A percentile compares a stretch with the other conserved stretches of the same genome.
These are phyloP conservation scores for Agrilus mali DNA, from an alignment of 2,888 invertebrate species.

Conservation along the genomic window DNA sequence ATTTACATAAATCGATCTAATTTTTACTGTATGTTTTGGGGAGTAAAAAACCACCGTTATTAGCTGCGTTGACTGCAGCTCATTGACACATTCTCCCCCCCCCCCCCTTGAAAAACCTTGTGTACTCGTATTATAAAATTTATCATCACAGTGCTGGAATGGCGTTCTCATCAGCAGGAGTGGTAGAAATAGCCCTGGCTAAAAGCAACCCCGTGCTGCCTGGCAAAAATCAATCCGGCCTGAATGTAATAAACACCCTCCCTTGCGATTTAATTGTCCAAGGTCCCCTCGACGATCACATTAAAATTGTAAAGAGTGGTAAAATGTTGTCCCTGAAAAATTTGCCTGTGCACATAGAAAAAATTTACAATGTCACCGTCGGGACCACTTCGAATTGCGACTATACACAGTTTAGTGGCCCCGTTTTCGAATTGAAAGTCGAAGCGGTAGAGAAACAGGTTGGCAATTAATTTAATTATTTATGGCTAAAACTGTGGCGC, in stretches of 20 bases:
- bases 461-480: too few relatives aligned
- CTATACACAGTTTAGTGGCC: too few relatives aligned
- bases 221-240: slow-evolving; percentile 31
- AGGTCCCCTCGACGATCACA: slow-evolving; percentile 23
- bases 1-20: too few relatives aligned
- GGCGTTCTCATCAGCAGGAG: slow-evolving; percentile 33
- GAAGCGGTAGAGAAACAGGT: slow-evolving; percentile 24
- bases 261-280: slow-evolving; percentile 40
- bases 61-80: too few relatives aligned
- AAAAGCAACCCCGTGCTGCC: slow-evolving; percentile 34
- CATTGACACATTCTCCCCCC: too few relatives aligned
- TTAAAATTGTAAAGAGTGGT: slow-evolving; percentile 22
- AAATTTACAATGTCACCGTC: slow-evolving; percentile 24
- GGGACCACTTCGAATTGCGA: slow-evolving; percentile 24
- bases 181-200: slow-evolving; percentile 45
- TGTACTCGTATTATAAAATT: slow-evolving; percentile 29
- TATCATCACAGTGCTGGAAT: slow-evolving; percentile 18
- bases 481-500: too few relatives aligned
- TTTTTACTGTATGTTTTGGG: too few relatives aligned
- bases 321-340: slow-evolving; percentile 26
- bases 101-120: too few relatives aligned
- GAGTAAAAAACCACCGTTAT: too few relatives aligned
- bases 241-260: slow-evolving; percentile 51
- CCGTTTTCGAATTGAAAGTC: slow-evolving; percentile 18
- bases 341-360: slow-evolving; percentile 25